Conservation (phyloP, 2,113 vertebrate genomes). For the Onychostoma macrolepis region DNA sequence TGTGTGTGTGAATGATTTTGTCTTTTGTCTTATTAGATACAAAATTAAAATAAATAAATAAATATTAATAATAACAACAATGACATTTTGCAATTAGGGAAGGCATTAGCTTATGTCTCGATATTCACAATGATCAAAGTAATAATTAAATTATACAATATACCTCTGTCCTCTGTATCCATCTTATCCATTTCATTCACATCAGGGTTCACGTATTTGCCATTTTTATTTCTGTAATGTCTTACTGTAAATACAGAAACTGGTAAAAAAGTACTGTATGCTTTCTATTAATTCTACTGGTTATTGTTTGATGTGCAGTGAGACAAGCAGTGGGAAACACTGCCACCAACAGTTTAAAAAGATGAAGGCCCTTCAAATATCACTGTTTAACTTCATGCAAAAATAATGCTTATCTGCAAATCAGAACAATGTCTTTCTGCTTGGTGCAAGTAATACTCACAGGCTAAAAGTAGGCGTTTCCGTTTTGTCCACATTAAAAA, state of each 20-base stretch:
- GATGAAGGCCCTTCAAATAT: not conserved
- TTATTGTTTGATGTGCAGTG: not conserved
- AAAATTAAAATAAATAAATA: too few species aligned
- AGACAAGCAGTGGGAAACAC: not conserved
- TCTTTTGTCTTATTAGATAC: too few species aligned
- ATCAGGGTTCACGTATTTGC: not conserved
- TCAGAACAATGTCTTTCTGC: not conserved
- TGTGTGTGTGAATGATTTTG: too few species aligned
- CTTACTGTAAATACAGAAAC: conserved; percentile 50
- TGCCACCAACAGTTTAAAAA: not conserved
- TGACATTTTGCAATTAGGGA: not conserved
- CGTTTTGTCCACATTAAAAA: conserved; percentile 29
- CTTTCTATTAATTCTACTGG: not conserved
- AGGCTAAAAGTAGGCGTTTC: conserved; percentile 6
- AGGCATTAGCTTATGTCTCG: not conserved
- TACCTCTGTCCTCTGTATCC: not conserved
- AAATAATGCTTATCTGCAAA: not conserved
- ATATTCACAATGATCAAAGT: not conserved
- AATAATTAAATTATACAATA: not conserved
- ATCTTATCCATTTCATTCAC: conserved; percentile 20
- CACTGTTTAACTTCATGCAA: not conserved
- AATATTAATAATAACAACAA: too few species aligned
- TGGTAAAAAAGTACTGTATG: too few species aligned
- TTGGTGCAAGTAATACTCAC: conserved; percentile 24
- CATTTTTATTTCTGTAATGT: not conserved